Evolutionary conservation across 2,113 vertebrate genomes (phyloP), one percentile per base, ranked within the genome.

Genomic region (Cynopterus brachyotis): DNA sequence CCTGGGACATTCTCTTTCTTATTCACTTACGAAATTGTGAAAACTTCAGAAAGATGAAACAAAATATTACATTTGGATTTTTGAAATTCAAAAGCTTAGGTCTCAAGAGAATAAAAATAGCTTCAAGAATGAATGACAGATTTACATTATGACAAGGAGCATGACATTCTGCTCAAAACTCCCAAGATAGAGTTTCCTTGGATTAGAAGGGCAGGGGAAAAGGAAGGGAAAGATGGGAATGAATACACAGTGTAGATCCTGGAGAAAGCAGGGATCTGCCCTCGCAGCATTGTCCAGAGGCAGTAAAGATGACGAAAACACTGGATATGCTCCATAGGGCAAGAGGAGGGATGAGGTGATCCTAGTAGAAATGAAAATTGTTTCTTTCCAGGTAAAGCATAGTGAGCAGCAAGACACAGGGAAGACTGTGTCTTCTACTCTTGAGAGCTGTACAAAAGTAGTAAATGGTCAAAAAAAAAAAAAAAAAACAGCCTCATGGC

Each of bases 11-110:
- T 94, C 50, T 85, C 73, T 96, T 15, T 91, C 64, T 85, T 93
- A 28, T 80, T 94, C 35, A 75, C 57, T 92, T 67, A 87, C 79
- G 69, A 94, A 96, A 96, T 62, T 73, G 42, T 94, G 89, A 32
- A 96, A 79, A 94, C 75, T 64, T 90, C 70, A 92, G 42, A 96
- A 95, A 93, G 42, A 89, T 93, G 47, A 94, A 95, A 88, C 64
- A 72, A 78, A 95, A 62, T 6, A 53, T 79, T 12, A 91, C 5
- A 86, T 69, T 73, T 57, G 92, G 32, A 62, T 60, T 94, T 96
- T 16, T 42, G 32, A 95, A 89, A 94, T 96, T 62, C 62, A 78
- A 83, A 96, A 93, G 6, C 57, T 57, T 72, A 42, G 15, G 78
- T 79, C 35, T 94, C 72, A 76, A 24, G 90, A 87, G 26, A 16